Conservation (phyloP, 2,888 invertebrate species). For the Dolomedes plantarius region DNA sequence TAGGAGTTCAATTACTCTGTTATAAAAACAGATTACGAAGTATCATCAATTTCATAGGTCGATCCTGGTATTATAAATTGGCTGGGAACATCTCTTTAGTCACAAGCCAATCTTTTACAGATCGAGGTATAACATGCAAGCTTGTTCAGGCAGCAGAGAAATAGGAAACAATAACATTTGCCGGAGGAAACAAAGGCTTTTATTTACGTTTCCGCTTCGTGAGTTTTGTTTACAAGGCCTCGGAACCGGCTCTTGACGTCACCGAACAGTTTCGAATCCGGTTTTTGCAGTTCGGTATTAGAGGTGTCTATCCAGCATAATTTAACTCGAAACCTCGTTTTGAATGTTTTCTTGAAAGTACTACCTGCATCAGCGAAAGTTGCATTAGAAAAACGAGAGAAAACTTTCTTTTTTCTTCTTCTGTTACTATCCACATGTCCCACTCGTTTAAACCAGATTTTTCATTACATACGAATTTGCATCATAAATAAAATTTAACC, state of each 20-base stretch:
- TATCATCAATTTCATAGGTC: too few species aligned
- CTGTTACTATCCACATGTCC: too few species aligned
- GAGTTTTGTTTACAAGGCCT: slow-evolving; percentile 69
- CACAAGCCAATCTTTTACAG: not conserved
- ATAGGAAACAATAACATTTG: slow-evolving; percentile 41
- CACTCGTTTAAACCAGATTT: too few species aligned
- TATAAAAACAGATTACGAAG: too few species aligned
- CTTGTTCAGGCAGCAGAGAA: not conserved
- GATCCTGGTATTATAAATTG: too few species aligned
- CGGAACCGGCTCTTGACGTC: slow-evolving; percentile 66
- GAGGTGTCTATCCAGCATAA: slow-evolving; percentile 33
- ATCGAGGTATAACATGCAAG: not conserved
- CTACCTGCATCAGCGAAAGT: not conserved
- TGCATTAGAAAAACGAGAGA: too few species aligned
- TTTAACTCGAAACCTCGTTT: slow-evolving; percentile 21
- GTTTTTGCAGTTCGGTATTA: not conserved
- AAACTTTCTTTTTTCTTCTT: too few species aligned
- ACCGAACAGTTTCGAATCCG: slow-evolving; percentile 66
- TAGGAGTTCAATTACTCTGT: too few species aligned
- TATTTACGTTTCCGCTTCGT: slow-evolving; percentile 69
- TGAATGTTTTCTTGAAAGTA: not conserved
- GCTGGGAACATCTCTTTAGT: not conserved
- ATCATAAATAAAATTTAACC: too few species aligned
- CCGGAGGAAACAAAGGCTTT: slow-evolving; percentile 57
- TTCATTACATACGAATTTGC: too few species aligned